A percentile compares a stretch with the other conserved stretches of the same genome.
phyloP scores from a whole-genome alignment of 2,113 vertebrate genomes.

The Hippocampus guttulatus region DNA sequence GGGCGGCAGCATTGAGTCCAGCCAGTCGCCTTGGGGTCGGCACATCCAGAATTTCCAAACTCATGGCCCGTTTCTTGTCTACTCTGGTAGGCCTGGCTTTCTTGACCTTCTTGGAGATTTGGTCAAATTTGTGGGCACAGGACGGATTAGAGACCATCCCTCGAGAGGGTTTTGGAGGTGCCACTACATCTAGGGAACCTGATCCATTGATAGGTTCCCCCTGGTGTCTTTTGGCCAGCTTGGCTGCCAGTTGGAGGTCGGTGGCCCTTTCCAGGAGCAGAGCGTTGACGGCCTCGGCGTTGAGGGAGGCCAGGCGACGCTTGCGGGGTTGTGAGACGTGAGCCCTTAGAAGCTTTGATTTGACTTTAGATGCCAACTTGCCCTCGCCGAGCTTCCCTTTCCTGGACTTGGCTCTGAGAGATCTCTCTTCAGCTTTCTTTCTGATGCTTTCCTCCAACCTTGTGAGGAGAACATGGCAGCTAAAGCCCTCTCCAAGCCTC shows the following conservation, averaged over 20 bases:
- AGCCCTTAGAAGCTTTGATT: slow-evolving; percentile 39
- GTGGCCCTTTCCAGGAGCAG: slow-evolving; percentile 82
- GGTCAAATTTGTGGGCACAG: slow-evolving; percentile 31
- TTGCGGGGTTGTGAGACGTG: slow-evolving; percentile 78
- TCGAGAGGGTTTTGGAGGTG: slow-evolving; percentile 26
- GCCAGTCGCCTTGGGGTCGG: slow-evolving; percentile 87
- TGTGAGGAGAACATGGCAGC: slow-evolving; percentile 86
- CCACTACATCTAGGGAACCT: background rate
- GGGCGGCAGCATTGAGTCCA: slow-evolving; percentile 88
- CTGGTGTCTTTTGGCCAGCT: slow-evolving; percentile 59
- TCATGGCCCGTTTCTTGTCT: slow-evolving; percentile 25
- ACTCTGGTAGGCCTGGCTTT: slow-evolving; percentile 44
- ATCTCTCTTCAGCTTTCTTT: slow-evolving; percentile 26
- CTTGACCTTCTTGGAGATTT: slow-evolving; percentile 53
- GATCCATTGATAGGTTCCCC: slow-evolving; percentile 56
- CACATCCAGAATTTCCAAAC: slow-evolving; percentile 52
- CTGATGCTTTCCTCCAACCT: slow-evolving; percentile 71
- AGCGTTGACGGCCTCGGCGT: slow-evolving; percentile 91
- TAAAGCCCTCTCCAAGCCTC: slow-evolving; percentile 62
- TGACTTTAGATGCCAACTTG: slow-evolving; percentile 42
- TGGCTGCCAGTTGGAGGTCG: slow-evolving; percentile 60
- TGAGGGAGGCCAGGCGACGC: slow-evolving; percentile 89
- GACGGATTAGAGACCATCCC: slow-evolving; percentile 42
- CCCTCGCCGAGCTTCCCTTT: slow-evolving; percentile 30
- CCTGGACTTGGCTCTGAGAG: slow-evolving; percentile 37